A percentile compares a stretch with the other conserved stretches of the same genome.
Evolutionary conservation across 2,797 vertebrate genomes (phyloP).

Genomic region (Lagocephalus sceleratus): DNA sequence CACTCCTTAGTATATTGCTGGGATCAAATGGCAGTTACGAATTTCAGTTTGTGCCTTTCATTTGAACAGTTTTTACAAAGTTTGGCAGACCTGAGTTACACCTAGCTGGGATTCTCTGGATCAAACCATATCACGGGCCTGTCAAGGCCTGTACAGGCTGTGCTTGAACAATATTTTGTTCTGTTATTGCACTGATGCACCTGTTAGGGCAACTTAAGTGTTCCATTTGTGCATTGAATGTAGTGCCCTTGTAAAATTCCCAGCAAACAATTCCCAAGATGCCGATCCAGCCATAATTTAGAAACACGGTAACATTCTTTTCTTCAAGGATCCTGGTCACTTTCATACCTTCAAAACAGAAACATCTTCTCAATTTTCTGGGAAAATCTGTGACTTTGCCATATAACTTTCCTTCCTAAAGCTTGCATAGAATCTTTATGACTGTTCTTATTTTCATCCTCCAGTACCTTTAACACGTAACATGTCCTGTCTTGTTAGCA

Average conservation of each 20-base stretch:
- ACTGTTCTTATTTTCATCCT: too few relatives aligned
- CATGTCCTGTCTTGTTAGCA: neutral
- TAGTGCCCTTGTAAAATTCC: neutral
- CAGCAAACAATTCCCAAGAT: neutral
- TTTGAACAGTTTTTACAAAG: too few relatives aligned
- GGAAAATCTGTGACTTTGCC: too few relatives aligned
- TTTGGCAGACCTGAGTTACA: neutral
- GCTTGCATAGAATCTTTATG: too few relatives aligned
- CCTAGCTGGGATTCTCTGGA: neutral
- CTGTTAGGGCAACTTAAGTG: constrained; percentile 4
- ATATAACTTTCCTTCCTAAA: too few relatives aligned
- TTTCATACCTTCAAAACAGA: too few relatives aligned
- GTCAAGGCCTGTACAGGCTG: constrained; percentile 1
- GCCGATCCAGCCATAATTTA: too few relatives aligned
- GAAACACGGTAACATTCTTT: too few relatives aligned
- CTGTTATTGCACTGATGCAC: neutral
- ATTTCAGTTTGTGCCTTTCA: too few relatives aligned
- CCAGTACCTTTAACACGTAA: neutral
- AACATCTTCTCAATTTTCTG: too few relatives aligned
- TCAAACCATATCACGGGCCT: neutral
- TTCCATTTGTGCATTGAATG: neutral
- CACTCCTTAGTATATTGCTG: constrained; percentile 27
- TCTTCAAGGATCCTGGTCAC: too few relatives aligned
- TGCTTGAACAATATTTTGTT: constrained; percentile 1
- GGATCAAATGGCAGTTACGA: too few relatives aligned